Base-by-base conservation (phyloP, 2,888 invertebrate species). In the Malthinus seriepunctatus region DNA sequence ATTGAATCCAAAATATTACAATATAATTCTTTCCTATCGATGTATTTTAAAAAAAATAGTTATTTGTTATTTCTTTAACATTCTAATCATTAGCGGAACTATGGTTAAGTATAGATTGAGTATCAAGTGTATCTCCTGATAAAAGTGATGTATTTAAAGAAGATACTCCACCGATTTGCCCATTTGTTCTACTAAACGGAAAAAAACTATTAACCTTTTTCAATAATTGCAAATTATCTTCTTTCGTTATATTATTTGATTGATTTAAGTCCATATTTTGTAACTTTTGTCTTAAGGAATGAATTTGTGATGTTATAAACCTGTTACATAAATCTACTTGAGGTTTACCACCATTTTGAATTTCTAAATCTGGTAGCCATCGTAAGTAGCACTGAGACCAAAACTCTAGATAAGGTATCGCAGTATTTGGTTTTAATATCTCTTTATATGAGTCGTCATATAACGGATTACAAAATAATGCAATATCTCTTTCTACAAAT, bases 321-420 rank as follows among this genome's bases (percentile, higher is more conserved):
- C 83, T 78, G 63, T 82, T 78, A 67, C 80, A 82, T 51, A 86
- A 70, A 66, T 83, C 82, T 60, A 83, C 76, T 68, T 87, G 87
- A 65, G 84, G 85, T 64, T 75, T 77, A 0, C 91, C 91, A 9
- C 91, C 88, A 64, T 85, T 86, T 11, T 83, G 81, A 60, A 91
- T 87, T 78, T 95, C 93, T 5, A 94, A 83, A 12, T 91, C 88
- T 12, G 89, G 87, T 72, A 94, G 83, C 93, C 94, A 95, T 31
- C 96, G 87, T 75, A 92, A 90, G 80, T 93, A 96, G 80, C 94
- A 95, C 77, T 92, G 93, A 56, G 87, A 82, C 95, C 95, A 96
- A 39, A 95, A 77, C 62, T 89, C 87, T 67, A 90, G 75, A 53
- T 81, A 81, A 3, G 84, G 77, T 60, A 89, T 71, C 1, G 80